Percentiles rank a stretch among this genome's conserved stretches.
These are phyloP conservation scores for Pseudopleuronectes americanus DNA, from an alignment of 2,797 vertebrate species.

Conservation along the genomic window DNA sequence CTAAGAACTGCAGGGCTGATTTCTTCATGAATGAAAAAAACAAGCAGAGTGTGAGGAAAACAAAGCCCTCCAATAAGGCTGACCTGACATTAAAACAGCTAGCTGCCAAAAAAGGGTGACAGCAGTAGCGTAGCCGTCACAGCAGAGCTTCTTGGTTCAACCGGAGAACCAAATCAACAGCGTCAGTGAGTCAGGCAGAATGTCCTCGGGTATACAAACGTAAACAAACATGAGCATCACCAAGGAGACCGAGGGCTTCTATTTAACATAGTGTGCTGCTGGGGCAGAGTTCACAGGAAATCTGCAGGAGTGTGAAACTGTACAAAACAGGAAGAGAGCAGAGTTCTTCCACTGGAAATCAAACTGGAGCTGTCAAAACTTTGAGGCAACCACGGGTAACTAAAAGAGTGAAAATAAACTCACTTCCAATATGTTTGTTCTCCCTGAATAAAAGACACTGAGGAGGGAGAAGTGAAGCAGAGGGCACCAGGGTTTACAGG, in stretches of 20 bases:
- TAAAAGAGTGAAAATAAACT: slow-evolving; percentile 1
- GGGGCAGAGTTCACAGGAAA: slow-evolving; percentile 36
- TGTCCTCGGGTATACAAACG: slow-evolving; percentile 5
- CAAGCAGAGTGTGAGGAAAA: slow-evolving; percentile 8
- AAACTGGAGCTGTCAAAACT: slow-evolving; percentile 4
- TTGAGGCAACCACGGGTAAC: neutral
- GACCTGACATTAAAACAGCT: slow-evolving; percentile 26
- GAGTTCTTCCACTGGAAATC: slow-evolving; percentile 18
- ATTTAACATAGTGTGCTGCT: neutral
- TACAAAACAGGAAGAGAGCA: slow-evolving; percentile 46
- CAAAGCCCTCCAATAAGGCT: slow-evolving; percentile 30
- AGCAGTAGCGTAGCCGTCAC: slow-evolving; percentile 12
- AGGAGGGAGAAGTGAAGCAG: neutral
- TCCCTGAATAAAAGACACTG: slow-evolving; percentile 2
- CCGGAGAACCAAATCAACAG: slow-evolving; percentile 27
- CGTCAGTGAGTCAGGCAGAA: slow-evolving; percentile 21
- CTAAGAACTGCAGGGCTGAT: slow-evolving; percentile 21
- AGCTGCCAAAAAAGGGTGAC: slow-evolving; percentile 23
- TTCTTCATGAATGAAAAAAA: slow-evolving; percentile 32
- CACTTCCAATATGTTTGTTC: neutral
- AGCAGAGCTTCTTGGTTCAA: slow-evolving; percentile 21
- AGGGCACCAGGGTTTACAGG: slow-evolving; percentile 5
- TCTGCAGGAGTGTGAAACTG: slow-evolving; percentile 32
- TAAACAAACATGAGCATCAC: slow-evolving; percentile 27
- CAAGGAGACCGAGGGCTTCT: slow-evolving; percentile 8